Evolutionary conservation across 2,888 invertebrate genomes (phyloP).

Genomic region (Sabatieria punctata): DNA sequence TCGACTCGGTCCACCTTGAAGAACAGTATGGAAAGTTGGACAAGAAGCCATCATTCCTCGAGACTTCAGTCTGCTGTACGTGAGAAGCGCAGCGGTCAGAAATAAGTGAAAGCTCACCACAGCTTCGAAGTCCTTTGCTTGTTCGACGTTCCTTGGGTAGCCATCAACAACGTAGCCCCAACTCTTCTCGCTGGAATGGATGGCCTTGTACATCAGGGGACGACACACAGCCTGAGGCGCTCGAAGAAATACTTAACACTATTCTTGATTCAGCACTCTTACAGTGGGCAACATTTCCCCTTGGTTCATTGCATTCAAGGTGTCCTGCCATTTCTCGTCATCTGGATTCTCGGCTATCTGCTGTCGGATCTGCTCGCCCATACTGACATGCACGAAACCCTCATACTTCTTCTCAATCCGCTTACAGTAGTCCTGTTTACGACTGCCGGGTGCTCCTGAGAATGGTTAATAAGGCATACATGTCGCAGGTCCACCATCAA

Average conservation of each 20-base stretch:
- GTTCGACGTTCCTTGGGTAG: conserved; percentile 34
- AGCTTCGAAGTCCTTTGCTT: conserved; percentile 31
- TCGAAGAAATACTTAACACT: too few relatives aligned
- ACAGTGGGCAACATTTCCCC: conserved; percentile 28
- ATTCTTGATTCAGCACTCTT: too few relatives aligned
- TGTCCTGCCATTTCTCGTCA: conserved; percentile 25
- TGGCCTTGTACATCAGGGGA: conserved; percentile 26
- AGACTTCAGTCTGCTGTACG: too few relatives aligned
- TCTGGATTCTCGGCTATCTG: conserved; percentile 25
- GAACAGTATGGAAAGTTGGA: not conserved
- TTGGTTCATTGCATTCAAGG: conserved; percentile 25
- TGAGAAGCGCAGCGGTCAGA: too few relatives aligned
- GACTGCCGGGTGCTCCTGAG: conserved; percentile 28
- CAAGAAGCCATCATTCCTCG: too few relatives aligned
- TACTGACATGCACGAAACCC: conserved; percentile 21
- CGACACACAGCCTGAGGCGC: conserved; percentile 19
- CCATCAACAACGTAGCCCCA: conserved; percentile 38
- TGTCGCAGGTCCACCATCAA: too few relatives aligned
- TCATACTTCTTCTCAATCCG: conserved; percentile 27
- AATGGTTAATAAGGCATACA: too few relatives aligned
- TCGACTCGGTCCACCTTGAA: conserved; percentile 38
- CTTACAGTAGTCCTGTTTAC: conserved; percentile 21
- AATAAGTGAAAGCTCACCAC: too few relatives aligned
- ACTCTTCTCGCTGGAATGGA: conserved; percentile 26
- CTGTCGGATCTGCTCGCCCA: conserved; percentile 32